Base-by-base conservation (phyloP, 2,888 invertebrate genomes). In the Apamea monoglypha region DNA sequence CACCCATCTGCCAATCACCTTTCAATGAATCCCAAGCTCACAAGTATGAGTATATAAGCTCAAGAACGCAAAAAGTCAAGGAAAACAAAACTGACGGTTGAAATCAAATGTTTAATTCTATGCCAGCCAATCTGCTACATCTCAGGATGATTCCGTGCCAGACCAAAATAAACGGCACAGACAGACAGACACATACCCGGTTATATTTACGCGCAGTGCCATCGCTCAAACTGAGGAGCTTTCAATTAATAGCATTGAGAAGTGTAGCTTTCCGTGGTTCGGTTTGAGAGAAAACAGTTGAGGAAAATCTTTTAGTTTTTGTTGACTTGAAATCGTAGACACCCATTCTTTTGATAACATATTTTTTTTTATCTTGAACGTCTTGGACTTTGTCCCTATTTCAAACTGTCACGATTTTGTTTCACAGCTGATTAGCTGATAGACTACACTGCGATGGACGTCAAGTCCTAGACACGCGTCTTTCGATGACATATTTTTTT, bases 151-250 rank as follows among this genome's bases (percentile, higher is more conserved):
- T 84, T 80, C 73, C 63, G 67, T 18, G 75, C 86, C 90, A 92
- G 92, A 91, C 92, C 87, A 82, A 92, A 92, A 92, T 91, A 92
- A 91, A 90, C 90, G 63, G 64, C 73, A 87, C 83, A 73, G 85
- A 89, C 91, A 85, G 90, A 88, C 88, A 75, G 80, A 81, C 87
- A 81, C 85, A 72, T 75, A 76, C 74, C 78, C 81, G 74, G 85
- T 84, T 89, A 89, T 89, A 90, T 91, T 88, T 90, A 87, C 79
- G 83, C 81, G 75, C 63, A 71, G 73, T 83, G 80, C 76, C 78
- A 88, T 88, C 89, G 78, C 82, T 88, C 90, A 84, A 82, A 78
- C 64, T 78, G 87, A 73, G 83, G 47, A 71, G 77, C 61, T 67
- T 84, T 78, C 76, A 84, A 90, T 88, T 88, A 81, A 88, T 84